Conservation (phyloP, 2,888 invertebrate genomes). For the Andrena hattorfiana region DNA sequence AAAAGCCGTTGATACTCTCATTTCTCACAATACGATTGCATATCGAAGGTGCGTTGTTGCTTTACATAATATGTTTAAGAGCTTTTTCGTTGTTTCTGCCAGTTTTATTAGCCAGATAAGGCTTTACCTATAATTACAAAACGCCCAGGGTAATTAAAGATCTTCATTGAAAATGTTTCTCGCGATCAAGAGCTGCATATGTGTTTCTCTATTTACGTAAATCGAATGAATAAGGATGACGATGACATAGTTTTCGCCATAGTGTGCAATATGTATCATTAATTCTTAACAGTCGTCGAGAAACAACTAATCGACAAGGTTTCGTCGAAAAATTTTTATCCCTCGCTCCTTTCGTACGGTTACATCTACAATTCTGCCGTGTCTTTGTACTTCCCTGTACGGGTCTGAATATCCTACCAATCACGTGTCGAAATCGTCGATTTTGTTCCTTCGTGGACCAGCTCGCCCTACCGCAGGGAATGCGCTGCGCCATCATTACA, state of each 20-base stretch:
- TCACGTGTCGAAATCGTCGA: slow-evolving; percentile 45
- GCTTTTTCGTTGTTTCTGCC: too few species aligned
- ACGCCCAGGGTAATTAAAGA: too few species aligned
- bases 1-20: too few species aligned
- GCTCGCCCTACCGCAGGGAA: slow-evolving; percentile 40
- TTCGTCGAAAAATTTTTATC: not conserved
- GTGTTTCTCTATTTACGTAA: not conserved
- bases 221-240: not conserved
- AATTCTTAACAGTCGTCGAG: not conserved
- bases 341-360: not conserved
- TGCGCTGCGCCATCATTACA: slow-evolving; percentile 60
- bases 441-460: slow-evolving; percentile 44
- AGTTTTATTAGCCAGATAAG: too few species aligned
- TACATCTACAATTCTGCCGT: not conserved
- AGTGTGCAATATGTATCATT: not conserved
- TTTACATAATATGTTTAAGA: too few species aligned
- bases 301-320: not conserved
- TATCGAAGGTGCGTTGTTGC: too few species aligned
- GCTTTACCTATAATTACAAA: too few species aligned
- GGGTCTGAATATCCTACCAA: slow-evolving; percentile 35
- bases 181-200: not conserved
- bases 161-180: too few species aligned
- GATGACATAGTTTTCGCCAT: not conserved
- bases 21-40: too few species aligned
- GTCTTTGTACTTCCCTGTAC: slow-evolving; percentile 14